Evolutionary conservation across 1,140 invertebrate species (phyloP), one percentile per base, ranked within the genome.

Genomic region (Papilio dardanus): DNA sequence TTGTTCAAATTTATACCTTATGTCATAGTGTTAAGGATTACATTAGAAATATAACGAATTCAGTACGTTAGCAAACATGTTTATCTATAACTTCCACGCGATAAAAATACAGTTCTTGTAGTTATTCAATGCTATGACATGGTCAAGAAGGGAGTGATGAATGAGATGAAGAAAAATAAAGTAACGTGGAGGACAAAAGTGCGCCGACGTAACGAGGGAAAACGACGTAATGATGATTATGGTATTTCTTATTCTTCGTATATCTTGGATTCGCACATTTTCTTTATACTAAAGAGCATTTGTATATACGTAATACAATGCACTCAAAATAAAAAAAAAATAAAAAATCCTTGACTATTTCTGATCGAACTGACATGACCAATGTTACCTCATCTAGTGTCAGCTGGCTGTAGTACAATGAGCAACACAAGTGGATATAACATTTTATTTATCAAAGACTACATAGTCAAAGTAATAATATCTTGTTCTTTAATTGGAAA

Each of bases 31-130:
- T 14, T 4, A 54, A 50, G 31, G 69, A 30, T 31, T 30, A 30
- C n/a, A n/a, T n/a, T n/a, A n/a, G n/a, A 71, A 31, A 50, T 71
- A 28, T 31, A 50, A 50, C 42, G 12, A 37, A n/a, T n/a, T n/a
- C n/a, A n/a, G n/a, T n/a, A n/a, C n/a, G n/a, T n/a, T n/a, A n/a
- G n/a, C n/a, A n/a, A n/a, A 35, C 6, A 21, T 35, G 10, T 66
- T 46, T 46, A 46, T 46, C 16, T n/a, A 46, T 46, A 40, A 40
- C 37, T 37, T 37, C 35, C 14, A 16, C 14, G 42, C 42, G 16
- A 6, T 46, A 46, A 46, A 40, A 46, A 46, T 46, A 46, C 42
- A 46, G 42, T 46, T 16, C 12, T 16, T n/a, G 3, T 46, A 46
- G 2, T 19, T n/a, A 6, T 46, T 19, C 16, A 46, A 19, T 16